These are phyloP conservation scores for Myopa tessellatipennis DNA, from an alignment of 2,888 invertebrate genomes.

Conservation along the genomic window DNA sequence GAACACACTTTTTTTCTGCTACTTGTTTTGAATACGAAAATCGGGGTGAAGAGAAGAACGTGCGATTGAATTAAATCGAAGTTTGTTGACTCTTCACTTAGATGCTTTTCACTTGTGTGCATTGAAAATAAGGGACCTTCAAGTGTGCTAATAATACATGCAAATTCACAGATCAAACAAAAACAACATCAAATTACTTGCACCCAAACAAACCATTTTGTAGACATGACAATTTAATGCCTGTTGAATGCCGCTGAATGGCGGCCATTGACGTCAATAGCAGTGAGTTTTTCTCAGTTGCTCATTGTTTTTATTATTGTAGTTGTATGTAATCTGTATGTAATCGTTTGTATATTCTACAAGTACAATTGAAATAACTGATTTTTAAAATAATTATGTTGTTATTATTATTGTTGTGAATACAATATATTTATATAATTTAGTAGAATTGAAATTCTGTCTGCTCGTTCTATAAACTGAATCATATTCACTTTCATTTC, in stretches of 20 bases:
- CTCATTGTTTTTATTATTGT: slow-evolving; percentile 6
- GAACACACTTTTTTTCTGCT: not conserved
- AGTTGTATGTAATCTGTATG: not conserved
- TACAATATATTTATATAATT: no score
- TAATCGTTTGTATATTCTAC: no score
- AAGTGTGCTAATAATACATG: not conserved
- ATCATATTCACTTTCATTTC: no score
- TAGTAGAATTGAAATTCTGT: no score
- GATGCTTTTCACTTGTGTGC: not conserved
- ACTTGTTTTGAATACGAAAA: not conserved
- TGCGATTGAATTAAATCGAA: not conserved
- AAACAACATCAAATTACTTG: not conserved
- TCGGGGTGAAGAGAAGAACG: not conserved
- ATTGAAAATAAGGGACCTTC: not conserved
- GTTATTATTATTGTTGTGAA: slow-evolving; percentile 10
- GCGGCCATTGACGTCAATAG: slow-evolving; percentile 30
- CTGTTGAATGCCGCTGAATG: not conserved
- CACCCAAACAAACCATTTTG: slow-evolving; percentile 2
- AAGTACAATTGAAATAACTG: not conserved
- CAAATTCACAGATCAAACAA: not conserved
- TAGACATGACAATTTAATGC: not conserved
- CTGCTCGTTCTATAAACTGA: no score
- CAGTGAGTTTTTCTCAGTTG: not conserved
- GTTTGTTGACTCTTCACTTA: not conserved
- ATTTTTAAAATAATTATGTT: not conserved